Evolutionary conservation across 2,888 invertebrate species (phyloP), one percentile per base, ranked within the genome.

Genomic region (Boloria euphrosyne): DNA sequence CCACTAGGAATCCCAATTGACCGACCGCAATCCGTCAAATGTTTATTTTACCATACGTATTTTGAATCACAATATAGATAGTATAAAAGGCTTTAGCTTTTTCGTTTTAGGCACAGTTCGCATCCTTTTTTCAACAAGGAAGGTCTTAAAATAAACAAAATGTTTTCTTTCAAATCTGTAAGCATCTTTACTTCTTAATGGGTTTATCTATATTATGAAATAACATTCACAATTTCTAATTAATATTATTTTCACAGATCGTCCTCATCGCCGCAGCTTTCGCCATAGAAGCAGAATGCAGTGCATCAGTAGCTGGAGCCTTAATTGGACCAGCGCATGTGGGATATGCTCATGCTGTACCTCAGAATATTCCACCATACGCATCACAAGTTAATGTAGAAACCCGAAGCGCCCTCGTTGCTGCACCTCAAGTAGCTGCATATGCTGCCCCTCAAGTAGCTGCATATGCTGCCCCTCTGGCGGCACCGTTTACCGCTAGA

Each of bases 321-420:
- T 74, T 94, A 2, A 80, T 93, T 10, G 89, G 93, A 13, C 93
- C 93, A n/a, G 91, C 93, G 18, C 93, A 93, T 2, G 79, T 94
- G 31, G 94, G 93, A 16, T 94, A 94, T 73, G 88, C 86, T 65
- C 93, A 90, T 74, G 93, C 94, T 16, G 90, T 94, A 27, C 95
- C 95, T 0, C 94, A 94, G 72, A 94, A 94, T 73, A 87, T 94
- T 52, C 93, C 94, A 57, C 95, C 95, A 2, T 94, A 93, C 73
- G 94, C 94, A 2, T 92, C 94, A 3, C 94, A 94, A 80, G 84
- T 94, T 66, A 94, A 89, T 81, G 89, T 94, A 13, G 91, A 92
- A 69, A 93, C 85, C 68, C 89, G 85, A 1, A 88, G 83, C 53
- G 84, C 88, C 27, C 71, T 85, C n/a, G 74, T 90, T 18, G 90